Base-by-base conservation (phyloP, 2,888 invertebrate species). In the Heliconius sara region DNA sequence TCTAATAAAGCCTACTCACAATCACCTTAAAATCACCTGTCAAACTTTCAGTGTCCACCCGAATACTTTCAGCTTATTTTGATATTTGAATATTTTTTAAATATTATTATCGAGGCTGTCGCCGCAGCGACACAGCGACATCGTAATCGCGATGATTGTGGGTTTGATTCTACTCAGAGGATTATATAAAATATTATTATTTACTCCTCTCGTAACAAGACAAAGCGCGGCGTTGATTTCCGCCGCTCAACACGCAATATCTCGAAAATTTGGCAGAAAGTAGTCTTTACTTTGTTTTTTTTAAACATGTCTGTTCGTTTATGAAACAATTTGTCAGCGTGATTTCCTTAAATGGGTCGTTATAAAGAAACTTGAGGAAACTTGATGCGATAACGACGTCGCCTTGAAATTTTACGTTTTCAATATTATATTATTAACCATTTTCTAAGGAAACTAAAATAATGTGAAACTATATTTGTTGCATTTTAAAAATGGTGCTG, bases 1-100 rank as follows among this genome's bases (percentile, higher is more conserved):
- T 43, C 63, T 65, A 75, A 75, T 75, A 60, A 65, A n/a, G 25
- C 25, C 74, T 10, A 65, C 43, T 39, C 25, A 65, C 65, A 43
- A 27, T 63, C 25, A 65, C 19, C 43, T 65, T 27, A 75, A 43
- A 22, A 16, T 63, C 60, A 75, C 39, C 74, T 65, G 74, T 75
- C 60, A 22, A 65, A 75, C 74, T 75, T 75, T 30, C 57, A 43
- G 16, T 22, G 27, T 34, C 60, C 34, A 25, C 27, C 63, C 22
- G 19, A 75, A 75, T 75, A 75, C 27, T 65, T 75, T 65, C 25
- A 43, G 19, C 22, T 63, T 63, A 63, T 63, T 12, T 16, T 9
- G 10, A 74, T 52, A 27, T 71, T 30, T 52, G 27, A 30, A 30
- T 30, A 30, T 52, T 19, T 22, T 39, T 43, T 22, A 30, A 43